A percentile compares a stretch with the other conserved stretches of the same genome.
Evolutionary conservation across 2,888 invertebrate genomes (phyloP).

Genomic region (Syritta pipiens): DNA sequence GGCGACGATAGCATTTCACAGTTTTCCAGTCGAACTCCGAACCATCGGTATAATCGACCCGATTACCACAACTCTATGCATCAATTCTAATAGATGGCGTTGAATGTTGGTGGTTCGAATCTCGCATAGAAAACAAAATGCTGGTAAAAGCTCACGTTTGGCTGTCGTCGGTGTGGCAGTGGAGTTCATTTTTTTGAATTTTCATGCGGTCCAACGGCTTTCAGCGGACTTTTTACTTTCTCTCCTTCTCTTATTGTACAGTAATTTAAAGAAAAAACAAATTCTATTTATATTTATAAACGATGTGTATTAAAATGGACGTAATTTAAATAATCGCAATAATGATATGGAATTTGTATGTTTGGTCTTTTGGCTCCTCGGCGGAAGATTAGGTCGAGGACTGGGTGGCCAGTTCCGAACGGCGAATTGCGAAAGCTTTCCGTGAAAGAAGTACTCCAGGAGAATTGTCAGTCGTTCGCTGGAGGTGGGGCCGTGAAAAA

Average conservation of each 20-base stretch:
- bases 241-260: slow-evolving; percentile 58
- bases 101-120: slow-evolving; percentile 32
- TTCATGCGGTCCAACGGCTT: neutral
- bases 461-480: too few species aligned
- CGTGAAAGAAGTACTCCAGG: too few species aligned
- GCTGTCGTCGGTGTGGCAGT: slow-evolving; percentile 30
- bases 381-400: too few species aligned
- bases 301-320: slow-evolving; percentile 26
- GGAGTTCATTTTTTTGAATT: slow-evolving; percentile 57
- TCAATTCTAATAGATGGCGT: slow-evolving; percentile 82
- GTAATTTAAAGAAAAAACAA: slow-evolving; percentile 61
- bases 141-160: slow-evolving; percentile 24
- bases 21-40: slow-evolving; percentile 86
- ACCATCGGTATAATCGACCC: slow-evolving; percentile 80
- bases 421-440: too few species aligned
- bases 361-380: too few species aligned
- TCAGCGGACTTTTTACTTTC: neutral
- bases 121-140: too few species aligned
- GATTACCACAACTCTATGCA: slow-evolving; percentile 85
- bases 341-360: slow-evolving; percentile 19
- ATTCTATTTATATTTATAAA: slow-evolving; percentile 62
- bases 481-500: too few species aligned
- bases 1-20: slow-evolving; percentile 88
- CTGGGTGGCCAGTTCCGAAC: too few species aligned
- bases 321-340: slow-evolving; percentile 40